Conservation (phyloP, 1,140 invertebrate species). For the fruit fly (Drosophila melanogaster) region DNA sequence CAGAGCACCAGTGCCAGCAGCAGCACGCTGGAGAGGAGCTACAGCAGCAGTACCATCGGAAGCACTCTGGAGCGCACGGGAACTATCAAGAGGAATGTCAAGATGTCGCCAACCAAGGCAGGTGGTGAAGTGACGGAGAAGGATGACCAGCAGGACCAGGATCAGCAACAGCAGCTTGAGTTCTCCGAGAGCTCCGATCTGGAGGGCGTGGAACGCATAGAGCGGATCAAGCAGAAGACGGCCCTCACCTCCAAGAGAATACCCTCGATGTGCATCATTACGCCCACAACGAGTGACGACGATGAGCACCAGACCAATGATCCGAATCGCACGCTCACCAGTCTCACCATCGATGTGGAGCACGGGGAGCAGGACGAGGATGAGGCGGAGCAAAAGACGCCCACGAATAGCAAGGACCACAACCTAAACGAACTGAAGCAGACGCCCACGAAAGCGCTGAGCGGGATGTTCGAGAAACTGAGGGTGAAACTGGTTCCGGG, state of each 20-base stretch:
- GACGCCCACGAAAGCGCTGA: conserved; percentile 85
- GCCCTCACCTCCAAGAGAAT: conserved; percentile 94
- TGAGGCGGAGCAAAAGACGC: conserved; percentile 57
- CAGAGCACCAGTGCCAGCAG: conserved; percentile 84
- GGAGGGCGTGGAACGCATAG: conserved; percentile 92
- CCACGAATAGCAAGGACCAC: conserved; percentile 75
- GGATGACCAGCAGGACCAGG: conserved; percentile 38
- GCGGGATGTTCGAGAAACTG: conserved; percentile 88
- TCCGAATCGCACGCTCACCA: conserved; percentile 71
- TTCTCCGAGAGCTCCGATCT: conserved; percentile 93
- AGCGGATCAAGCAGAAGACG: conserved; percentile 93
- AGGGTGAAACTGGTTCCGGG: conserved; percentile 87
- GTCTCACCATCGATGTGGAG: conserved; percentile 63
- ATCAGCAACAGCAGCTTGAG: conserved; percentile 84
- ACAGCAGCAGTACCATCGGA: conserved; percentile 86
- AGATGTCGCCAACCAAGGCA: conserved; percentile 30
- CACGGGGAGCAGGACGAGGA: conserved; percentile 14
- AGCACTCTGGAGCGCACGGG: conserved; percentile 84
- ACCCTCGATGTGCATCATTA: conserved; percentile 96
- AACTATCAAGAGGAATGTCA: conserved; percentile 86
- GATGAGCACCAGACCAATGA: conserved; percentile 87
- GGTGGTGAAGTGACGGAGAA: conserved; percentile 27
- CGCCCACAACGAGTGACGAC: conserved; percentile 94
- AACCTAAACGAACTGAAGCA: conserved; percentile 79
- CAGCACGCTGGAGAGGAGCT: conserved; percentile 87